Percentiles rank a stretch among this genome's conserved stretches.
These are phyloP conservation scores for Metellina segmentata DNA, from an alignment of 2,888 invertebrate genomes.

Conservation along the genomic window DNA sequence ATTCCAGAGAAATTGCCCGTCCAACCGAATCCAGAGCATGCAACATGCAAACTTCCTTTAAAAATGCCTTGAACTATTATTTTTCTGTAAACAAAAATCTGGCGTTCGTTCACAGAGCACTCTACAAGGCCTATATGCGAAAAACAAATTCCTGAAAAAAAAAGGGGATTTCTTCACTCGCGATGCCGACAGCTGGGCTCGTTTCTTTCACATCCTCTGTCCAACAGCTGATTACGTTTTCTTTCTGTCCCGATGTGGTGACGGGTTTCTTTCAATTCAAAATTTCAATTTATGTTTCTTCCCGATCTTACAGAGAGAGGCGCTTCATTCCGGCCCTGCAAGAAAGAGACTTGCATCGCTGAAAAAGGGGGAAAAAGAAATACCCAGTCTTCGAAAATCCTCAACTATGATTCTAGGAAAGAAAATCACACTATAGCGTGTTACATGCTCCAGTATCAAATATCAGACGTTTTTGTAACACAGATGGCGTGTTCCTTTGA, in stretches of 20 bases:
- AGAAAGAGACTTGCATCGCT: not conserved
- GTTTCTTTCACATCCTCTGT: not conserved
- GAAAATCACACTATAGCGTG: constrained; percentile 20
- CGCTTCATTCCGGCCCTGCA: not conserved
- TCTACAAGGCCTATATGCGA: not conserved
- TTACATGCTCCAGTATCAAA: constrained; percentile 4
- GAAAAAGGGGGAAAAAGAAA: not conserved
- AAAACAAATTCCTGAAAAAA: not conserved
- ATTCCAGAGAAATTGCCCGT: no score
- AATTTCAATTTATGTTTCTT: not conserved
- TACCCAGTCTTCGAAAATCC: not conserved
- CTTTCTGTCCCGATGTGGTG: not conserved
- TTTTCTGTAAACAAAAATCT: not conserved
- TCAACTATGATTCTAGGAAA: not conserved
- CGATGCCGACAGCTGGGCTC: not conserved
- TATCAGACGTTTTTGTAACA: constrained; percentile 27
- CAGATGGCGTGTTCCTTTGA: constrained; percentile 38
- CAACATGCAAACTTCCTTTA: no score
- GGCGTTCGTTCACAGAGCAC: not conserved
- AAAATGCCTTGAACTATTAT: no score
- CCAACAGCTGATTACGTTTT: not conserved
- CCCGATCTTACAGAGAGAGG: not conserved
- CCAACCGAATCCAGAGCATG: no score
- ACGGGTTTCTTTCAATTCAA: not conserved
- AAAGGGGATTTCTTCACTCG: not conserved